Evolutionary conservation across 2,888 invertebrate genomes (phyloP).

Genomic region (Cantharis lateralis): DNA sequence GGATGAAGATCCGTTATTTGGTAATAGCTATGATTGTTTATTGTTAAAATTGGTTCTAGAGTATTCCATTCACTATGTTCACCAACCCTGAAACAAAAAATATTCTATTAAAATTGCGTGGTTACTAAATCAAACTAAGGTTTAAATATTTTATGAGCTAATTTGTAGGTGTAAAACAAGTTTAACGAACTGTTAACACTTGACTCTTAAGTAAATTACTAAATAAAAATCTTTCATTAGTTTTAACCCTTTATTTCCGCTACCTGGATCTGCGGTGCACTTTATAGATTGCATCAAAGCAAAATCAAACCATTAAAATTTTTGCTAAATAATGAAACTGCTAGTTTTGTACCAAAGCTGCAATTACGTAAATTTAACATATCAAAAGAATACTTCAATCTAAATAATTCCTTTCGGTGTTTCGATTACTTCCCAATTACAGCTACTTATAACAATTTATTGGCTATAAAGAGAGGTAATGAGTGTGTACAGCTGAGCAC

Average conservation of each 20-base stretch:
- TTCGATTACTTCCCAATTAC: too few species aligned
- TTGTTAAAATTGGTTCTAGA: constrained; percentile 64
- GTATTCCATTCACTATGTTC: constrained; percentile 72
- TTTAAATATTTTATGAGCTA: background rate
- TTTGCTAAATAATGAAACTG: background rate
- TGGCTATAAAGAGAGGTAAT: too few species aligned
- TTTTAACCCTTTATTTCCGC: background rate
- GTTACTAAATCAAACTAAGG: background rate
- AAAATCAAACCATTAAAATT: background rate
- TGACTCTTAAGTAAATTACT: background rate
- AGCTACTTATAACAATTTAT: too few species aligned
- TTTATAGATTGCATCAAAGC: background rate
- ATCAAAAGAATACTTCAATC: too few species aligned
- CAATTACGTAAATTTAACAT: too few species aligned
- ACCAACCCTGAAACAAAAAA: constrained; percentile 63
- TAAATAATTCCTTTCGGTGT: too few species aligned
- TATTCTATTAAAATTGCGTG: background rate
- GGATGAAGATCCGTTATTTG: constrained; percentile 70
- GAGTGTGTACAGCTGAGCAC: too few species aligned
- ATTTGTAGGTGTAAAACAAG: background rate
- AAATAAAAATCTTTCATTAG: background rate
- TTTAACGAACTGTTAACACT: too few species aligned
- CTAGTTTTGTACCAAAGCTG: too few species aligned
- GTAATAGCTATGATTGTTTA: constrained; percentile 67
- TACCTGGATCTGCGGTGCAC: background rate